A percentile compares a stretch with the other conserved stretches of the same genome.
Evolutionary conservation across 2,888 invertebrate species (phyloP).

Genomic region (Hydroisotoma schaefferi): DNA sequence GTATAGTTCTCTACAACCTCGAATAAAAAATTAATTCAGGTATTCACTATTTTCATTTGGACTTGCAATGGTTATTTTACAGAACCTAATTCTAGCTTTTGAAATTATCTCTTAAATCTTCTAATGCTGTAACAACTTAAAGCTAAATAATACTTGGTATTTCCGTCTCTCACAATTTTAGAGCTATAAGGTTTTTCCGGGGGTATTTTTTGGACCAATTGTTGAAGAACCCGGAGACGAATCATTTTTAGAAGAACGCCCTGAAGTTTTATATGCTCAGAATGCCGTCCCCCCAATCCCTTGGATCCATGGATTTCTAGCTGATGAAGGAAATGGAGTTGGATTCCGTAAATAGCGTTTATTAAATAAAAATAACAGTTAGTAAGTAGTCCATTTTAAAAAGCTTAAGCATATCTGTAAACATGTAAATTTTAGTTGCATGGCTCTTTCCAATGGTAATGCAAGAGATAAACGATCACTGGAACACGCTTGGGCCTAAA

Average conservation of each 20-base stretch:
- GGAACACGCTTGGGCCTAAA: constrained; percentile 35
- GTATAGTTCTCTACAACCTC: too few species aligned
- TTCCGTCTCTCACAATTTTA: not conserved
- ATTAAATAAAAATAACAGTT: not conserved
- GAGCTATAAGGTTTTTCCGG: constrained; percentile 37
- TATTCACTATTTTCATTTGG: too few species aligned
- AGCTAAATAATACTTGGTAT: not conserved
- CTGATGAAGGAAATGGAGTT: constrained; percentile 33
- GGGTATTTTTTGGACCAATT: constrained; percentile 32
- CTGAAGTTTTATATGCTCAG: constrained; percentile 24
- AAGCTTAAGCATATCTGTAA: not conserved
- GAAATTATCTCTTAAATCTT: too few species aligned
- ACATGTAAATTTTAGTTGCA: constrained; percentile 20
- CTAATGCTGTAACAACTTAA: too few species aligned
- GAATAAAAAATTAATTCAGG: too few species aligned
- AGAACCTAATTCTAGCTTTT: too few species aligned
- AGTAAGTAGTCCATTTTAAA: not conserved
- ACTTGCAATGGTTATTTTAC: too few species aligned
- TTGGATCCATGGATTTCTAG: constrained; percentile 33
- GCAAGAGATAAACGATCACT: constrained; percentile 26
- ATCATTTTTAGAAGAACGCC: constrained; percentile 26
- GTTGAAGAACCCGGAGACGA: constrained; percentile 18
- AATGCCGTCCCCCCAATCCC: constrained; percentile 20
- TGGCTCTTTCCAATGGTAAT: constrained; percentile 37
- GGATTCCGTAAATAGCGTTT: constrained; percentile 21